Evolutionary conservation across 1,140 invertebrate species (phyloP).

Genomic region (Caerostris darwini): DNA sequence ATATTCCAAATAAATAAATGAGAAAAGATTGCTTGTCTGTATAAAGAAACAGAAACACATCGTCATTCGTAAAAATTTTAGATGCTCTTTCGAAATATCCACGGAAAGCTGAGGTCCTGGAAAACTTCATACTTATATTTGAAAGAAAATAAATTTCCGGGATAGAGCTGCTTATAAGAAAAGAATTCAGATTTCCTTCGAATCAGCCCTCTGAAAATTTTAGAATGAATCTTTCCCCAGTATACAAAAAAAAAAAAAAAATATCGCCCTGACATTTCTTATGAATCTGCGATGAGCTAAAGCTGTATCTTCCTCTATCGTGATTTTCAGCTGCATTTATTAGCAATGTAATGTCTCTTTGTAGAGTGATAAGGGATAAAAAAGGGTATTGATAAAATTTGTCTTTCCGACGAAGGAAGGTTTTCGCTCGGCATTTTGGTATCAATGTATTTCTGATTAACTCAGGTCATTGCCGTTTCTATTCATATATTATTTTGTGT

Average conservation of each 20-base stretch:
- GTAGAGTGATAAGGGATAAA: not conserved
- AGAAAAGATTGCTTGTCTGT: not conserved
- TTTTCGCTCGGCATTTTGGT: not conserved
- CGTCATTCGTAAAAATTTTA: constrained; percentile 46
- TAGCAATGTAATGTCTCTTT: not conserved
- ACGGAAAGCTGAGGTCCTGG: constrained; percentile 21
- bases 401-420: not conserved
- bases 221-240: not conserved
- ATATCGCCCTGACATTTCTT: not conserved
- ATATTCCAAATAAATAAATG: not conserved
- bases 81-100: constrained; percentile 1
- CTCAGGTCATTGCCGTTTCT: not conserved
- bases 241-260: not conserved
- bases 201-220: not conserved
- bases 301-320: not conserved
- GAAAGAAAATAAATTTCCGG: constrained; percentile 24
- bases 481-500: not conserved
- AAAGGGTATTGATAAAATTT: not conserved
- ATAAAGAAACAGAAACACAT: constrained; percentile 36
- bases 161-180: constrained; percentile 18
- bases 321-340: constrained; percentile 24
- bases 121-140: constrained; percentile 26
- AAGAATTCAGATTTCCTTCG: constrained; percentile 34
- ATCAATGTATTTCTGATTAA: not conserved
- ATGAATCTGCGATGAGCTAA: constrained; percentile 16